Evolutionary conservation across 2,113 vertebrate genomes (phyloP).

Genomic region (Nyctereutes procyonoides): DNA sequence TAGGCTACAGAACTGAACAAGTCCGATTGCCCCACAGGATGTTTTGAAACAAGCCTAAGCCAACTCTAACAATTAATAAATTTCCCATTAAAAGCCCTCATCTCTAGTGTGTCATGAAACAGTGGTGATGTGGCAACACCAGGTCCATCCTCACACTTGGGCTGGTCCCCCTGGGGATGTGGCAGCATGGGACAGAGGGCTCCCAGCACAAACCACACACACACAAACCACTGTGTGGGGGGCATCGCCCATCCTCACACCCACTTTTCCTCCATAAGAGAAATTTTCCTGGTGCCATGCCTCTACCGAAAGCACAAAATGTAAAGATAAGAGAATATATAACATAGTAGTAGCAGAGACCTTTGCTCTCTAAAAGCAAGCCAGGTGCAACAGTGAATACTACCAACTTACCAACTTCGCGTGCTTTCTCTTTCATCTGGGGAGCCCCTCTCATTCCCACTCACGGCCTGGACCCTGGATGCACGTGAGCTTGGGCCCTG

Average conservation of each 20-base stretch:
- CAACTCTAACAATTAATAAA: background rate
- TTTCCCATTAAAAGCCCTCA: background rate
- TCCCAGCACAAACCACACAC: background rate
- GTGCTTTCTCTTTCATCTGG: background rate
- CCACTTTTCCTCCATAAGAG: background rate
- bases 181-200: background rate
- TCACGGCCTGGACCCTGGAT: background rate
- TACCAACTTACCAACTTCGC: accelerated
- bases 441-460: background rate
- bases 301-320: background rate
- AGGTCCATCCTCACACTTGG: background rate
- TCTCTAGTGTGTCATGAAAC: background rate
- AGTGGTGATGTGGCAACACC: accelerated
- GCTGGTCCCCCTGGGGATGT: background rate
- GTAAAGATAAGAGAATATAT: background rate
- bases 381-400: background rate
- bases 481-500: background rate
- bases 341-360: background rate
- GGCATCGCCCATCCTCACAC: background rate
- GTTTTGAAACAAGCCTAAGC: background rate
- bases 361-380: background rate
- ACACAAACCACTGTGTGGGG: accelerated
- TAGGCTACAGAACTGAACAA: background rate
- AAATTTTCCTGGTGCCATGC: background rate
- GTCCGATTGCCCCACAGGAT: background rate